A percentile compares a stretch with the other conserved stretches of the same genome.
Conservation (phyloP, 2,888 invertebrate genomes). For the Eristalis arbustorum region DNA sequence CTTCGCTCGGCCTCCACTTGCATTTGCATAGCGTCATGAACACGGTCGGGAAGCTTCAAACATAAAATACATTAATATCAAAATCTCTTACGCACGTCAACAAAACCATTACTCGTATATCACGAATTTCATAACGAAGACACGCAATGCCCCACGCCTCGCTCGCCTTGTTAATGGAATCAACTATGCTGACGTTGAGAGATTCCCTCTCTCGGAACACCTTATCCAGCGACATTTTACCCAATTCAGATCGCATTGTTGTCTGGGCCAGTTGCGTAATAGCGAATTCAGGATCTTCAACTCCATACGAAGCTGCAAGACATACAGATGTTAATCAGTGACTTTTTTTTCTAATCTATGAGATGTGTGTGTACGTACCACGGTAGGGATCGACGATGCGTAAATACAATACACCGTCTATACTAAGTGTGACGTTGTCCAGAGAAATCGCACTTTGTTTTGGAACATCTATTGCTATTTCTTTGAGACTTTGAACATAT, state of each 20-base stretch:
- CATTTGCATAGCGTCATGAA: slow-evolving; percentile 99
- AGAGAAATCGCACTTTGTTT: slow-evolving; percentile 98
- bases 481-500: slow-evolving; percentile 99
- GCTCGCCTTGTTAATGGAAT: slow-evolving; percentile 98
- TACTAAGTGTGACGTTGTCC: slow-evolving; percentile 97
- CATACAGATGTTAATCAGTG: slow-evolving; percentile 1
- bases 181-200: slow-evolving; percentile 96
- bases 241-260: slow-evolving; percentile 99
- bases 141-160: slow-evolving; percentile 99
- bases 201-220: slow-evolving; percentile 98
- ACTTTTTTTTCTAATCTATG: background rate
- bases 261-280: slow-evolving; percentile 99
- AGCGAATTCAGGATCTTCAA: slow-evolving; percentile 99
- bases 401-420: slow-evolving; percentile 98
- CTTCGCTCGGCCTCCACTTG: slow-evolving; percentile 99
- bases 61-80: background rate
- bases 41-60: slow-evolving; percentile 90
- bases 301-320: slow-evolving; percentile 92
- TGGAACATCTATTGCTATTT: slow-evolving; percentile 99
- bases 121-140: slow-evolving; percentile 96
- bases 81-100: background rate
- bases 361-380: slow-evolving; percentile 80
- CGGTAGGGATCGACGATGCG: slow-evolving; percentile 96
- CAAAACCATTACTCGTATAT: slow-evolving; percentile 75
- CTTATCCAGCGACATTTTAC: slow-evolving; percentile 97